Evolutionary conservation across 2,113 vertebrate genomes (phyloP).

Genomic region (Rhabdornis inornatus): DNA sequence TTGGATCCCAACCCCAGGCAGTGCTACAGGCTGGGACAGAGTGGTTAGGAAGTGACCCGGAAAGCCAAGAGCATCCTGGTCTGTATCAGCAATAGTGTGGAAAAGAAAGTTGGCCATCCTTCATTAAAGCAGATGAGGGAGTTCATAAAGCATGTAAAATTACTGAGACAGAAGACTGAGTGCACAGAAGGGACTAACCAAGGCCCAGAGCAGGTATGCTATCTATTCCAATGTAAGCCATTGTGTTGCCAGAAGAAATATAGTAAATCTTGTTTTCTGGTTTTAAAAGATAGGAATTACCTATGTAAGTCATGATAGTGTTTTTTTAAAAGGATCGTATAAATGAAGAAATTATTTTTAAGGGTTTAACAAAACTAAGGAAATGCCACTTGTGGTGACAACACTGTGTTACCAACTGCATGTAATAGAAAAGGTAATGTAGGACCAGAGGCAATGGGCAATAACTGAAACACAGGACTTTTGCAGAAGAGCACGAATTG

Average conservation of each 20-base stretch:
- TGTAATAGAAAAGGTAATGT: neutral
- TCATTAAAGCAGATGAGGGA: neutral
- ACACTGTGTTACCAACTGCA: neutral
- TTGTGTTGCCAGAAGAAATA: neutral
- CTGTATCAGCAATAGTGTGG: neutral
- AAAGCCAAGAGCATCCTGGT: rapidly evolving
- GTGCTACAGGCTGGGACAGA: neutral
- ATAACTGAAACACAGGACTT: neutral
- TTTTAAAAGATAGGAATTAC: neutral
- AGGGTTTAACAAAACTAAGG: neutral
- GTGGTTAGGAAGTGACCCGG: neutral
- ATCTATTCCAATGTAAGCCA: neutral
- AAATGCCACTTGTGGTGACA: neutral
- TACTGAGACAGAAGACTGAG: neutral
- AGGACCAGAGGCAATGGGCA: neutral
- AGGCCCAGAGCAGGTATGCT: neutral
- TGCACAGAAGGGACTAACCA: neutral
- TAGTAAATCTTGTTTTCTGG: neutral
- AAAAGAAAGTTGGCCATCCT: neutral
- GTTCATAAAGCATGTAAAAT: neutral
- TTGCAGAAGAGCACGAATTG: neutral
- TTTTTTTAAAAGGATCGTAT: neutral
- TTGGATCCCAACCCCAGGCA: neutral
- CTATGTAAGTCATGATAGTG: neutral
- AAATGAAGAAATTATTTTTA: neutral